Evolutionary conservation across 2,113 vertebrate genomes (phyloP), one percentile per base, ranked within the genome.

Genomic region (Falcunculus frontatus): DNA sequence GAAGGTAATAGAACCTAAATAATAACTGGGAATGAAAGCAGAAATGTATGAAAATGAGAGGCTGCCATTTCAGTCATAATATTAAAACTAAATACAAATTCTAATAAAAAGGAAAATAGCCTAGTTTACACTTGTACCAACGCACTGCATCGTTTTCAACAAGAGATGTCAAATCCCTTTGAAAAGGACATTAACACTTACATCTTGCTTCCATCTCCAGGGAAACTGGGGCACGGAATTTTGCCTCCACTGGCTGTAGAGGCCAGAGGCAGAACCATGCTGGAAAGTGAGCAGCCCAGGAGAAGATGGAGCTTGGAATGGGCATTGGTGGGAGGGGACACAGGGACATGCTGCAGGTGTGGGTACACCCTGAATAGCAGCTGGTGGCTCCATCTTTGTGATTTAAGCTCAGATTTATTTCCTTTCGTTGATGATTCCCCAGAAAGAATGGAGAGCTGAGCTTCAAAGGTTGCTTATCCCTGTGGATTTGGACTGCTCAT

Each of bases 231-330:
- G 78, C 57, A 56, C 0, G 0, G 42, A 18, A 75, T 63, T 87
- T 63, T 74, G 5, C 9, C 56, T 53, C 0, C 7, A 0, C 2
- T 13, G 7, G 6, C 42, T 2, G 6, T 5, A 10, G 47, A n/a
- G 14, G 32, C 5, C 18, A 42, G 44, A 16, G 16, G 16, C 59
- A 55, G 15, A 57, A 1, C 11, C 0, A 0, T 4, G 22, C 4
- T 49, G 72, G 41, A n/a, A 49, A 16, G 2, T 5, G 56, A 87
- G 35, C 20, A 22, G 18, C 14, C 32, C 57, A 21, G 20, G 20
- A 13, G 20, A 11, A 30, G 7, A 1, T 27, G 29, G 22, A 30
- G 21, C 9, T 67, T n/a, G 37, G 32, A 16, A 11, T 23, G 12
- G 20, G 16, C 4, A 10, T 1, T 68, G 44, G 35, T 17, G 39